Percentiles rank a stretch among this genome's conserved stretches.
phyloP scores from a whole-genome alignment of 2,888 invertebrate species.

The Stenodera caucasica region DNA sequence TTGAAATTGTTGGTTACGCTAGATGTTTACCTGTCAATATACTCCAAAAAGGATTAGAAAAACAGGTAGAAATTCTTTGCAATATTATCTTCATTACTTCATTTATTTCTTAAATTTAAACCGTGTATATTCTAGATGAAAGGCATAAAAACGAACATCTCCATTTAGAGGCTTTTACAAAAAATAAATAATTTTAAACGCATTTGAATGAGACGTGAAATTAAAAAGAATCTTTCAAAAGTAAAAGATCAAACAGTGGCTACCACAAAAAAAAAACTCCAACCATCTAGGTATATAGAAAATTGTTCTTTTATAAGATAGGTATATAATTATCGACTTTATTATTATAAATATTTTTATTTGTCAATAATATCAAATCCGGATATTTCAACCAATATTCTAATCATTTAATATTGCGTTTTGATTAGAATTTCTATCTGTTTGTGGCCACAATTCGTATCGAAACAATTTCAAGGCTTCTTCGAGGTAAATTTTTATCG shows the following conservation, averaged over 20 bases:
- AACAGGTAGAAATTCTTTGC: conserved; percentile 14
- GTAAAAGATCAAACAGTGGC: neutral
- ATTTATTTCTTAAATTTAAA: no score
- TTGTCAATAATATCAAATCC: conserved; percentile 10
- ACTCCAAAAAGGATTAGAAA: conserved; percentile 7
- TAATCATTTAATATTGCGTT: conserved; percentile 22
- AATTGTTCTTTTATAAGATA: no score
- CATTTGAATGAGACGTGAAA: neutral
- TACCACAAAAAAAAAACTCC: no score
- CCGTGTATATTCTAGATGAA: neutral
- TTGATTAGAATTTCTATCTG: conserved; percentile 28
- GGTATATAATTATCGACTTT: no score
- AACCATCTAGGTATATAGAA: no score
- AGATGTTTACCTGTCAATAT: conserved; percentile 24
- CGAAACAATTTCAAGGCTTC: conserved; percentile 36
- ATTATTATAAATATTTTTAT: neutral
- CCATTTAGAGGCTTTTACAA: neutral
- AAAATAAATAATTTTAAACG: neutral
- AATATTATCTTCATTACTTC: neutral
- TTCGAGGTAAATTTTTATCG: conserved; percentile 31
- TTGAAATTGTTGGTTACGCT: conserved; percentile 10
- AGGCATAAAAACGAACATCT: neutral
- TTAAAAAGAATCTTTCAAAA: neutral
- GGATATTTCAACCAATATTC: conserved; percentile 26
- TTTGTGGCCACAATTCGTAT: conserved; percentile 31